These are phyloP conservation scores for Acridotheres tristis DNA, from an alignment of 2,797 vertebrate species.

Conservation along the genomic window DNA sequence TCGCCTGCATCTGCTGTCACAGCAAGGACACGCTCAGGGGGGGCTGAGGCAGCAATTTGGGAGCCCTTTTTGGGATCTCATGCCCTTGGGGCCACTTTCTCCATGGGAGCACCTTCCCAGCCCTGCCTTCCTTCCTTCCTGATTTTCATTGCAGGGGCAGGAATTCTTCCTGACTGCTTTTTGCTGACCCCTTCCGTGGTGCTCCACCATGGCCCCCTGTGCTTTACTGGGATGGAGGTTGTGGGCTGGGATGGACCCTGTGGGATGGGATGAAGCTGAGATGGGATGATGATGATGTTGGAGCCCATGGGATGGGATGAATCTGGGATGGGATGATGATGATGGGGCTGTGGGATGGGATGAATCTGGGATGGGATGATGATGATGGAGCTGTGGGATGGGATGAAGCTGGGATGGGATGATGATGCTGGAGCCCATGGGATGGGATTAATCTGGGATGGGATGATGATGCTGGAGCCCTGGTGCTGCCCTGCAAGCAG, in stretches of 20 bases:
- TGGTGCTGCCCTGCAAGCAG: background rate
- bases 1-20: background rate
- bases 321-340: no score
- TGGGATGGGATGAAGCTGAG: background rate
- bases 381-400: no score
- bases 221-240: background rate
- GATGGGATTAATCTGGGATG: no score
- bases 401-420: no score
- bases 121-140: no score
- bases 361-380: no score
- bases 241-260: background rate
- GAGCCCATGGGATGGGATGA: no score
- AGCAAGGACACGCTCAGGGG: accelerated
- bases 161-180: background rate
- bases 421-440: no score
- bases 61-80: background rate
- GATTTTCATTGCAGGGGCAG: background rate
- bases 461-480: background rate
- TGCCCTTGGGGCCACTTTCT: background rate
- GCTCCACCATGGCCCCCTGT: background rate
- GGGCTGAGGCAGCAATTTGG: background rate
- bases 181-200: background rate
- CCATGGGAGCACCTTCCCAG: background rate
- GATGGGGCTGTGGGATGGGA: no score
- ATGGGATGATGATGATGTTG: no score